These are phyloP conservation scores for Mnemiopsis leidyi DNA, from an alignment of 37 sponge, comb jelly and placozoan species.

Conservation along the genomic window DNA sequence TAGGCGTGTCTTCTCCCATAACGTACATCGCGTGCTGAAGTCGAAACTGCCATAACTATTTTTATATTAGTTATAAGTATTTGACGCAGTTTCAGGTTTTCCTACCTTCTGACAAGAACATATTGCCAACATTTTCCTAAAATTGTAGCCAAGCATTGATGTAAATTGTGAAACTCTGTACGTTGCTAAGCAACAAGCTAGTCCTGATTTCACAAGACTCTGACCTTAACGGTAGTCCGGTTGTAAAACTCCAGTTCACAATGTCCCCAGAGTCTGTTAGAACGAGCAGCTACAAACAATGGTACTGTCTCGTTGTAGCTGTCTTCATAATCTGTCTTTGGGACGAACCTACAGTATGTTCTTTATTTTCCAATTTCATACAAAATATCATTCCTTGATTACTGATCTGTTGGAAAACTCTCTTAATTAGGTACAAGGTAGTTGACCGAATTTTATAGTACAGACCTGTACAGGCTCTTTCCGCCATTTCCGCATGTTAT, in stretches of 20 bases:
- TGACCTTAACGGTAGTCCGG: conserved; percentile 1
- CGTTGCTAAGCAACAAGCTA: no score
- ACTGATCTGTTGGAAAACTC: no score
- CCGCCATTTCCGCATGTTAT: conserved; percentile 40
- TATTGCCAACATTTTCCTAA: no score
- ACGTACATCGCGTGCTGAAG: neutral
- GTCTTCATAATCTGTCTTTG: neutral
- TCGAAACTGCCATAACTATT: neutral
- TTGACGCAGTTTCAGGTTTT: no score
- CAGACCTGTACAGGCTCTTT: conserved; percentile 6
- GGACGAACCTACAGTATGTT: neutral
- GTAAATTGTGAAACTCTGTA: no score
- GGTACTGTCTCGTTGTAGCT: neutral
- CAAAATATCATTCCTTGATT: no score
- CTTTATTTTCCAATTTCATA: no score
- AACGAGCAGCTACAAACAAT: neutral
- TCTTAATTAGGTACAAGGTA: no score
- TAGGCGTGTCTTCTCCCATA: neutral
- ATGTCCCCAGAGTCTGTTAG: conserved; percentile 12
- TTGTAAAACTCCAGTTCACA: conserved; percentile 19
- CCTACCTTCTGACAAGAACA: no score
- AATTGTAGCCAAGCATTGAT: no score
- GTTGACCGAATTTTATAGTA: no score
- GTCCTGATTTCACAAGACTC: no score
- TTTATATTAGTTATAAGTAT: neutral